phyloP scores from a whole-genome alignment of 64 coral and sea anemone species.

The Montipora sp. region DNA sequence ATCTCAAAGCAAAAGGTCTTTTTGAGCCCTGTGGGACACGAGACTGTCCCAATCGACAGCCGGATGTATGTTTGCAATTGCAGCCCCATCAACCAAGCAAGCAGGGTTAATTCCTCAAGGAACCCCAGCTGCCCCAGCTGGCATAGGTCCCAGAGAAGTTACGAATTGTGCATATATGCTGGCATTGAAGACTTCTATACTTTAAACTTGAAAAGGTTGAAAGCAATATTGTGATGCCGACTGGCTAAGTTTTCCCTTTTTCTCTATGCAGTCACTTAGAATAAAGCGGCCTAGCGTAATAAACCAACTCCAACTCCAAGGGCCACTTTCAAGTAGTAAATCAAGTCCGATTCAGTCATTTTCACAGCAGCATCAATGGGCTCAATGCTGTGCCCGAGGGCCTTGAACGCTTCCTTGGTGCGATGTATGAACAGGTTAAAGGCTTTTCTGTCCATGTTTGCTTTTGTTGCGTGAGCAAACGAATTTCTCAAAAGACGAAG shows the following conservation, averaged over 20 bases:
- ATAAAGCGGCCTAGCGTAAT: neutral
- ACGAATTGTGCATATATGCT: neutral
- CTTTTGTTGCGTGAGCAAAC: neutral
- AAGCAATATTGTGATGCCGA: neutral
- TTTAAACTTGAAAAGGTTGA: neutral
- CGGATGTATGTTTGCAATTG: too few relatives aligned
- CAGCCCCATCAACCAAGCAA: too few relatives aligned
- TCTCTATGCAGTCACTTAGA: neutral
- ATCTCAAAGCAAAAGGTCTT: too few relatives aligned
- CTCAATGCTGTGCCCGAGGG: neutral
- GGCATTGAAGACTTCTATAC: neutral
- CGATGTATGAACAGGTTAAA: neutral
- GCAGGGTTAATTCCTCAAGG: too few relatives aligned
- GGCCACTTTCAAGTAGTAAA: too few relatives aligned
- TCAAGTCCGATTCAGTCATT: neutral
- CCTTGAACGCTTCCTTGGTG: constrained; percentile 2
- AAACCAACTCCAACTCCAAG: neutral
- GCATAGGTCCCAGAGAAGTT: neutral
- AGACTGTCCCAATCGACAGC: too few relatives aligned
- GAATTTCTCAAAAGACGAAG: neutral
- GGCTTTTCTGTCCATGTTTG: neutral
- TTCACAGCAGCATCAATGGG: neutral
- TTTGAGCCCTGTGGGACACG: too few relatives aligned
- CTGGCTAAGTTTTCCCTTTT: neutral
- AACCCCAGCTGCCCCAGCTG: too few relatives aligned